phyloP scores from a whole-genome alignment of 2,888 invertebrate genomes.

The Ctena decussata region DNA sequence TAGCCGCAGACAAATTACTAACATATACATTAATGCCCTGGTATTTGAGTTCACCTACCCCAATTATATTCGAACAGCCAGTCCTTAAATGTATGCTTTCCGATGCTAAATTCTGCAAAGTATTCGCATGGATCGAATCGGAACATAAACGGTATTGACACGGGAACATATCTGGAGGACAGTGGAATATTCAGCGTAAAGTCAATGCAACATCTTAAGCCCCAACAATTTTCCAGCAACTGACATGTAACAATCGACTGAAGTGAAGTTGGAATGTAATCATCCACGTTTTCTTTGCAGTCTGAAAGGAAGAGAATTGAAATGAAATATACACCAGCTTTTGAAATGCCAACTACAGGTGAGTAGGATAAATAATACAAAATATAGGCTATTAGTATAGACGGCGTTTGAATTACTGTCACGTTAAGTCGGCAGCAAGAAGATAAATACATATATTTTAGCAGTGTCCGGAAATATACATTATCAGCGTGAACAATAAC shows the following conservation, averaged over 20 bases:
- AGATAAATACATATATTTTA: too few relatives aligned
- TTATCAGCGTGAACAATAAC: too few relatives aligned
- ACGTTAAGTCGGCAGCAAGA: too few relatives aligned
- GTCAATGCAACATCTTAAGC: conserved; percentile 17
- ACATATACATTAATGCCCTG: too few relatives aligned
- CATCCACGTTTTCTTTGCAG: background rate
- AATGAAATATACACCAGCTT: too few relatives aligned
- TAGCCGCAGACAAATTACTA: too few relatives aligned
- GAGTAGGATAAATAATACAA: too few relatives aligned
- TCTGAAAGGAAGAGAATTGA: too few relatives aligned
- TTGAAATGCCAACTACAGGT: too few relatives aligned
- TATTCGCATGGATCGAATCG: conserved; percentile 27
- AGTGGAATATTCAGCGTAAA: conserved; percentile 17
- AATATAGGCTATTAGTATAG: too few relatives aligned
- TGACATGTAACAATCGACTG: background rate
- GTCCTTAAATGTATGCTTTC: background rate
- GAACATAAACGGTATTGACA: conserved; percentile 20
- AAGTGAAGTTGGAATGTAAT: background rate
- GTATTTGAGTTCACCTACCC: conserved; percentile 21
- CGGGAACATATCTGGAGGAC: background rate
- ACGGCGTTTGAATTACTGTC: too few relatives aligned
- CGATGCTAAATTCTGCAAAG: background rate
- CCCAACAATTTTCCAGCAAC: conserved; percentile 35
- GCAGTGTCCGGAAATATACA: too few relatives aligned
- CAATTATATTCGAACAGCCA: conserved; percentile 34